These are phyloP conservation scores for Ptilodon capucinus DNA, from an alignment of 2,888 invertebrate species.

Conservation along the genomic window DNA sequence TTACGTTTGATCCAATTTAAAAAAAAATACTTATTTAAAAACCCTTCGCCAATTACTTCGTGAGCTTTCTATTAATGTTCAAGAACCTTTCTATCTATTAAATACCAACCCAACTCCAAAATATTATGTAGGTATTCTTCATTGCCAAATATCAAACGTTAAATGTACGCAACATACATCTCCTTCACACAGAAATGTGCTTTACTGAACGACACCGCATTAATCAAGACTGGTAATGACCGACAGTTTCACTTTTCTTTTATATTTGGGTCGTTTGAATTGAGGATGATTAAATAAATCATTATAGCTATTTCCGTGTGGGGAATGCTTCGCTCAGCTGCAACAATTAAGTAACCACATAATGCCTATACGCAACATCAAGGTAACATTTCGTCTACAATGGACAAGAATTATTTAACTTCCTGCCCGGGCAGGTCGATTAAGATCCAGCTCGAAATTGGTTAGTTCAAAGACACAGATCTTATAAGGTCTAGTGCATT, in stretches of 20 bases:
- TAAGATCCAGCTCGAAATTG: not conserved
- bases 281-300: conserved; percentile 44
- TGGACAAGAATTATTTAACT: not conserved
- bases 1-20: too few species aligned
- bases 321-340: conserved; percentile 39
- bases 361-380: conserved; percentile 40
- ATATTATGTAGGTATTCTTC: not conserved
- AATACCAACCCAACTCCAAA: not conserved
- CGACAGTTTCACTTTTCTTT: conserved; percentile 57
- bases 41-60: too few species aligned
- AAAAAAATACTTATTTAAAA: too few species aligned
- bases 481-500: not conserved
- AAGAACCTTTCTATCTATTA: too few species aligned
- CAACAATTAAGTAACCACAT: conserved; percentile 29
- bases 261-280: conserved; percentile 44
- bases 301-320: conserved; percentile 49
- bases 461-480: too few species aligned
- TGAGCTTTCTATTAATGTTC: too few species aligned
- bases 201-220: conserved; percentile 47
- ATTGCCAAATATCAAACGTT: not conserved
- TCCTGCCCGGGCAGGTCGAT: not conserved
- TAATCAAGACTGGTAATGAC: conserved; percentile 52
- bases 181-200: conserved; percentile 39
- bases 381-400: conserved; percentile 39
- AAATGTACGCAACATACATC: conserved; percentile 33